These are phyloP conservation scores for Drosophila lacteicornis DNA, from an alignment of 1,140 invertebrate genomes.

Conservation along the genomic window DNA sequence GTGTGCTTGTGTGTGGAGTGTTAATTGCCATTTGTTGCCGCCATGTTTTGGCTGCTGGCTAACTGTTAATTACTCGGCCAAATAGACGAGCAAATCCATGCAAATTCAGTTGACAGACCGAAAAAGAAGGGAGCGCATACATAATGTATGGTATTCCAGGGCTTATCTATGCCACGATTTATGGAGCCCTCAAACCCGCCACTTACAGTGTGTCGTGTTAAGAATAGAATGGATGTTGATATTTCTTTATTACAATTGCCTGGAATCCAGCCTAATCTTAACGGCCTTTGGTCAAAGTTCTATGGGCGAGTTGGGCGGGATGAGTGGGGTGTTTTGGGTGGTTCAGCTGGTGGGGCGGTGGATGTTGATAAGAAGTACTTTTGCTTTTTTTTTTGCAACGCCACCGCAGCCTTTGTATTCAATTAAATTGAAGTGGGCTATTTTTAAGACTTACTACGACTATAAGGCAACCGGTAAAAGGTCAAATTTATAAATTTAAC, in stretches of 20 bases:
- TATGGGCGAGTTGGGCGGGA: slow-evolving; percentile 2
- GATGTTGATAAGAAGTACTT: slow-evolving; percentile 72
- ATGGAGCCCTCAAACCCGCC: slow-evolving; percentile 32
- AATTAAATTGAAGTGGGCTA: not conserved
- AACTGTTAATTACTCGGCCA: slow-evolving; percentile 72
- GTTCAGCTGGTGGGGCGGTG: not conserved
- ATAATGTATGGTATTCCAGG: slow-evolving; percentile 36
- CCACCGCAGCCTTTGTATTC: not conserved
- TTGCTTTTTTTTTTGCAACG: slow-evolving; percentile 52
- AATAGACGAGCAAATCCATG: slow-evolving; percentile 49
- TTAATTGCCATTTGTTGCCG: slow-evolving; percentile 67
- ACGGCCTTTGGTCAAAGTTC: slow-evolving; percentile 72
- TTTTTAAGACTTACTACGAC: not conserved
- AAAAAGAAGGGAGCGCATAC: slow-evolving; percentile 15
- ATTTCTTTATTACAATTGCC: slow-evolving; percentile 61
- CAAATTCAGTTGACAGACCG: slow-evolving; percentile 54
- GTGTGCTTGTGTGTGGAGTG: slow-evolving; percentile 43
- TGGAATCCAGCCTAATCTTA: slow-evolving; percentile 59
- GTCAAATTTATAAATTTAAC: not conserved
- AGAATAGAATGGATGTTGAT: slow-evolving; percentile 35
- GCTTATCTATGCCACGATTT: slow-evolving; percentile 41
- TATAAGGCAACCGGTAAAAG: not conserved
- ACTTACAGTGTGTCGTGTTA: slow-evolving; percentile 22
- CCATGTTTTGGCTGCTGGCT: slow-evolving; percentile 63
- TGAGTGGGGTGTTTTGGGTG: not conserved